Base-by-base conservation (phyloP, 2,797 vertebrate genomes). In the Alauda arvensis region DNA sequence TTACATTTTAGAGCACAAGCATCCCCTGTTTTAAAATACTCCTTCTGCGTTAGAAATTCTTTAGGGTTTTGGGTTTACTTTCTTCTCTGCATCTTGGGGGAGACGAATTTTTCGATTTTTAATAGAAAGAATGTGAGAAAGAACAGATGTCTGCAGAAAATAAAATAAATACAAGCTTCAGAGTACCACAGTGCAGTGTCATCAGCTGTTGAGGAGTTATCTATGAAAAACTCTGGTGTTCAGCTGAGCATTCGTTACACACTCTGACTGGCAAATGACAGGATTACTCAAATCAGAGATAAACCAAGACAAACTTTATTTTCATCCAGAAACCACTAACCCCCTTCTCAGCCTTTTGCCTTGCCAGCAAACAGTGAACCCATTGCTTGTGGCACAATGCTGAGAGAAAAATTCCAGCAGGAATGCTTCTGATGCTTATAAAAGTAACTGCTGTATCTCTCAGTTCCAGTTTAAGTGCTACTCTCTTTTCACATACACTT, bases 81-180 rank as follows among this genome's bases (percentile, higher is more conserved):
- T 43, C 19, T 24, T 55, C 14, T 34, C 48, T 25, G 2, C 5
- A 18, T 61, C 18, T 13, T 26, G 13, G 5, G 18, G 53, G 45
- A 75, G 26, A 62, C 0, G 0, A 46, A 7, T 6, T 18, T 88
- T 66, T 1, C 0, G 2, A 7, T 12, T 77, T 84, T 77, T 59
- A 71, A 56, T 4, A n/a, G 15, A 37, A 68, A n/a, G 24, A 52
- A 34, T 1, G 24, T 10, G 18, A 72, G 28, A 48, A 75, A 61
- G 11, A 46, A 49, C 4, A 19, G 33, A 37, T 28, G 33, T 10
- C 59, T 68, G 55, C 18, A 59, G 68, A 56, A 83, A 88, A 83
- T 4, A 33, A 74, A 85, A 75, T 18, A 61, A 83, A 77, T 14
- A 18, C 12, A 62, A 49, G 25, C 18, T 34, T 34, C 2, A 3